These are phyloP conservation scores for Nemotelus nigrinus DNA, from an alignment of 2,888 invertebrate genomes.

Conservation along the genomic window DNA sequence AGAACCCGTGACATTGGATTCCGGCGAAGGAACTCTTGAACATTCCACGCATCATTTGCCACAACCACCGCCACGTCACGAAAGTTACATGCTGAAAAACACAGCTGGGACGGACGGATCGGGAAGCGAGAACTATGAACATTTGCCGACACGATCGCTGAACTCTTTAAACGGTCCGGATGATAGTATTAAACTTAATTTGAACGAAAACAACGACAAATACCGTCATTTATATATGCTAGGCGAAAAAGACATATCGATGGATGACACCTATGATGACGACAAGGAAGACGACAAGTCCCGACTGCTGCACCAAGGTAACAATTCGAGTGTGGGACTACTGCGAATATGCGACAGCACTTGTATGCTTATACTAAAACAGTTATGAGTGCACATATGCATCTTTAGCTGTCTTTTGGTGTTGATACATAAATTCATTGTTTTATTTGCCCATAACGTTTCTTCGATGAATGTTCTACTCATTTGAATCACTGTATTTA, in stretches of 20 bases:
- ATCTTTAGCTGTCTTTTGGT: background rate
- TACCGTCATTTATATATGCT: slow-evolving; percentile 73
- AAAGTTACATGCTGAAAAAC: slow-evolving; percentile 80
- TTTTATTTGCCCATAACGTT: slow-evolving; percentile 35
- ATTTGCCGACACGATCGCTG: slow-evolving; percentile 67
- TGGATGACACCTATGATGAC: slow-evolving; percentile 65
- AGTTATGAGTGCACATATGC: slow-evolving; percentile 46
- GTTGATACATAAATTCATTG: slow-evolving; percentile 25
- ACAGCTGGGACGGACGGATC: slow-evolving; percentile 67
- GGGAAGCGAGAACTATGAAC: slow-evolving; percentile 75
- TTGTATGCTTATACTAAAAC: slow-evolving; percentile 45
- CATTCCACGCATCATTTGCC: slow-evolving; percentile 74
- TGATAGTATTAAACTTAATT: slow-evolving; percentile 66
- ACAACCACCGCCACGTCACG: slow-evolving; percentile 77
- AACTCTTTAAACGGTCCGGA: slow-evolving; percentile 69
- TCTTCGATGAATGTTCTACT: background rate
- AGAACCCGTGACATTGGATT: slow-evolving; percentile 71
- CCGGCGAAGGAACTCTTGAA: slow-evolving; percentile 77
- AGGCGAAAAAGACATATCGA: slow-evolving; percentile 67
- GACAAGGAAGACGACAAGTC: slow-evolving; percentile 64
- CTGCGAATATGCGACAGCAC: slow-evolving; percentile 8
- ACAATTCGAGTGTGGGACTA: slow-evolving; percentile 39
- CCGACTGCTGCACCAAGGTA: slow-evolving; percentile 69
- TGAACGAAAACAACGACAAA: slow-evolving; percentile 76
- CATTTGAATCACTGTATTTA: background rate